phyloP scores from a whole-genome alignment of 2,797 vertebrate genomes.

The Coranthus polyacanthus region DNA sequence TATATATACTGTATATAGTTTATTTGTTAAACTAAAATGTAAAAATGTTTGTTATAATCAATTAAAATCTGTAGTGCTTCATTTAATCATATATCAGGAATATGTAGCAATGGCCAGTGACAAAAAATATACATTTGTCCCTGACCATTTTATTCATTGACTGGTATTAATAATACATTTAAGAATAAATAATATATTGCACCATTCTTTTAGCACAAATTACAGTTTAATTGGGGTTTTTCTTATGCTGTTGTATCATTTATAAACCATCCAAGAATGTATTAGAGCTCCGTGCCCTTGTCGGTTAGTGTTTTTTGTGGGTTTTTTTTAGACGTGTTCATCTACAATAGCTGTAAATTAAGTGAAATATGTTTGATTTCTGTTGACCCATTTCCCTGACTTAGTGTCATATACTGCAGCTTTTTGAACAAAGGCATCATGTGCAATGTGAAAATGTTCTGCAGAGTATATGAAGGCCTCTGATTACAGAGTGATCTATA shows the following conservation, averaged over 20 bases:
- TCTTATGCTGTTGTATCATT: constrained; percentile 56
- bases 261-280: constrained; percentile 49
- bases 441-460: constrained; percentile 3
- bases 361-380: too few relatives aligned
- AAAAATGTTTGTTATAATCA: background rate
- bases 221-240: constrained; percentile 63
- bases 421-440: too few relatives aligned
- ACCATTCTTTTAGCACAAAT: constrained; percentile 55
- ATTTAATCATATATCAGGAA: background rate
- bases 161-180: constrained; percentile 75
- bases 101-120: constrained; percentile 1
- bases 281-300: constrained; percentile 30
- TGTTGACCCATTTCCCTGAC: constrained; percentile 7
- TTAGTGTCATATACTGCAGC: constrained; percentile 7
- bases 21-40: too few relatives aligned
- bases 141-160: constrained; percentile 67
- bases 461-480: constrained; percentile 8
- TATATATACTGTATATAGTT: too few relatives aligned
- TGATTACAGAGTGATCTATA: constrained; percentile 37
- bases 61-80: background rate
- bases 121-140: constrained; percentile 25
- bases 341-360: too few relatives aligned
- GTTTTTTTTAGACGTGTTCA: background rate
- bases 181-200: constrained; percentile 65
- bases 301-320: constrained; percentile 25